Percentiles rank a stretch among this genome's conserved stretches.
Evolutionary conservation across 2,113 vertebrate species (phyloP).

Genomic region (Bagarius yarrelli): DNA sequence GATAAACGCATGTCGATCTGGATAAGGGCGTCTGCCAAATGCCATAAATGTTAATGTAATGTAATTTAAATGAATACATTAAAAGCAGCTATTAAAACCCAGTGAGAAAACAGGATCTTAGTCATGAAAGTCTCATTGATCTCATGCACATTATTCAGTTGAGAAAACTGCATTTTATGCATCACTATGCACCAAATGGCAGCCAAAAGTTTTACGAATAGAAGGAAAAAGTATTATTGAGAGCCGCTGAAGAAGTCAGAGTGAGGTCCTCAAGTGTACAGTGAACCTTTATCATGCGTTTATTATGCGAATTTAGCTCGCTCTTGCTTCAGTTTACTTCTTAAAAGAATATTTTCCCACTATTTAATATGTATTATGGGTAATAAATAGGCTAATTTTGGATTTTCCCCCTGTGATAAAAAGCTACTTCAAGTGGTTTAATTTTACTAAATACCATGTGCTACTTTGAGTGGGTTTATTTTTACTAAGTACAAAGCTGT

Average conservation of each 20-base stretch:
- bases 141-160: background rate
- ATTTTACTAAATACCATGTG: background rate
- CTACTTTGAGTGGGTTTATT: background rate
- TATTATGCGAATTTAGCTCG: background rate
- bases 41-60: too few species aligned
- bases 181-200: background rate
- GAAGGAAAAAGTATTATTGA: background rate
- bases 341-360: background rate
- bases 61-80: background rate
- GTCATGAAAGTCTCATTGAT: background rate
- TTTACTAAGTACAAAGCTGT: background rate
- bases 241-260: background rate
- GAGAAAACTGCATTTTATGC: background rate
- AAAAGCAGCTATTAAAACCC: background rate
- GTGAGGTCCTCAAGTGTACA: background rate
- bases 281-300: background rate
- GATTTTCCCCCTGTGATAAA: background rate
- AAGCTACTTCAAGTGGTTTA: background rate
- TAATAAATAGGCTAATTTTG: background rate
- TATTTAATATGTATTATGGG: background rate
- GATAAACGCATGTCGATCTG: too few species aligned
- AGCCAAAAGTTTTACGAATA: background rate
- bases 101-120: background rate
- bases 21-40: too few species aligned
- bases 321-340: background rate